Evolutionary conservation across 2,888 invertebrate species (phyloP).

Genomic region (Antheraea assamensis): DNA sequence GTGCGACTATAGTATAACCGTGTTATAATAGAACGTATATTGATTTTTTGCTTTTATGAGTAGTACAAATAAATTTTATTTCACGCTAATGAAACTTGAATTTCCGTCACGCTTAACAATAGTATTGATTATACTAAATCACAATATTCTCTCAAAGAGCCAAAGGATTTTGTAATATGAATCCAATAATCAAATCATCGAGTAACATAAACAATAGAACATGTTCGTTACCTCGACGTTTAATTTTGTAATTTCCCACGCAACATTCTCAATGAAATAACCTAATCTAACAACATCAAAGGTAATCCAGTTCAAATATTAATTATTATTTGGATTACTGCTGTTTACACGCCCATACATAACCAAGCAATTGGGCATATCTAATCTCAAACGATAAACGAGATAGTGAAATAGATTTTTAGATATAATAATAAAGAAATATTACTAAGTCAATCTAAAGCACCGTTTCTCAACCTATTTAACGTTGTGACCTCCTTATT

Average conservation of each 20-base stretch:
- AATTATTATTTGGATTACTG: slow-evolving; percentile 31
- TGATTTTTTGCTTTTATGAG: too few species aligned
- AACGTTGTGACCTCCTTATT: too few species aligned
- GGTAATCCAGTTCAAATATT: slow-evolving; percentile 32
- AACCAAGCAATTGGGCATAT: slow-evolving; percentile 3
- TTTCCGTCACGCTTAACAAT: too few species aligned
- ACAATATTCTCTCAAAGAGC: background rate
- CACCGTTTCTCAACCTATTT: too few species aligned
- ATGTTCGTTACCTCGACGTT: background rate
- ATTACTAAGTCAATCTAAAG: background rate
- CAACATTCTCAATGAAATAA: slow-evolving; percentile 29
- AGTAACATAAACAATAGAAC: background rate
- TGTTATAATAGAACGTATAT: too few species aligned
- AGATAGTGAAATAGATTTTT: background rate
- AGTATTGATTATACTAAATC: too few species aligned
- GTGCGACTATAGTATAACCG: too few species aligned
- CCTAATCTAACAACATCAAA: slow-evolving; percentile 38
- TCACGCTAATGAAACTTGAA: too few species aligned
- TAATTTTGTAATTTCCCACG: slow-evolving; percentile 17
- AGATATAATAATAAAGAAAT: background rate
- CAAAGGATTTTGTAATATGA: background rate
- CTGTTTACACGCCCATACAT: slow-evolving; percentile 22
- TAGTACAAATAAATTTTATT: too few species aligned
- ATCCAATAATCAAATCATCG: background rate
- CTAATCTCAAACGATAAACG: background rate